Percentiles rank a stretch among this genome's conserved stretches.
These are phyloP conservation scores for Eleginops maclovinus DNA, from an alignment of 2,113 vertebrate species.

Conservation along the genomic window DNA sequence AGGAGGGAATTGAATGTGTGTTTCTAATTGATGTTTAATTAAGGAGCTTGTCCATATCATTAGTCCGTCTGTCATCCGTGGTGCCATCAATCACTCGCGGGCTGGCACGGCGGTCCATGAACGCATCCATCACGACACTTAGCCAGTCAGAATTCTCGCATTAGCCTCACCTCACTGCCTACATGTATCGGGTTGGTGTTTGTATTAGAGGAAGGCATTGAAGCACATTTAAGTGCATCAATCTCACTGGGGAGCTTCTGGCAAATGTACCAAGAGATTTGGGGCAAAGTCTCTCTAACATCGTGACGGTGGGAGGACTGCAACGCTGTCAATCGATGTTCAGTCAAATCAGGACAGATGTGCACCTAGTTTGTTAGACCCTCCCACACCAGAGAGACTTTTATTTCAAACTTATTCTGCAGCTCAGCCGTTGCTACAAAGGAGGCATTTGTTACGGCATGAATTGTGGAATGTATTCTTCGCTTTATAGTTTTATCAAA, in stretches of 20 bases:
- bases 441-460: not conserved
- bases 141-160: slow-evolving; percentile 53
- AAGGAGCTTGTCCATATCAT: slow-evolving; percentile 79
- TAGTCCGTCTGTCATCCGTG: slow-evolving; percentile 74
- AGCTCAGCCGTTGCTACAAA: no score
- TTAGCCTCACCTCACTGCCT: slow-evolving; percentile 64
- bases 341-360: not conserved
- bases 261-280: slow-evolving; percentile 9
- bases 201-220: slow-evolving; percentile 26
- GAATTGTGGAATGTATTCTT: not conserved
- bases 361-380: not conserved
- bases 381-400: not conserved
- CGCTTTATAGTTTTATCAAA: slow-evolving; percentile 31
- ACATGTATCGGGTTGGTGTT: slow-evolving; percentile 42
- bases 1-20: slow-evolving; percentile 63
- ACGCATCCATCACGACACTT: slow-evolving; percentile 76
- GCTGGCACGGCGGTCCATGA: slow-evolving; percentile 55
- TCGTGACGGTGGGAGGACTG: not conserved
- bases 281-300: slow-evolving; percentile 5
- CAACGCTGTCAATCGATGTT: not conserved
- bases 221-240: slow-evolving; percentile 15
- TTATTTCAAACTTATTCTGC: not conserved
- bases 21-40: slow-evolving; percentile 83
- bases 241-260: not conserved
- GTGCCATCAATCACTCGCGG: slow-evolving; percentile 76